A percentile compares a stretch with the other conserved stretches of the same genome.
These are phyloP conservation scores for Mellilla xanthometata DNA, from an alignment of 2,888 invertebrate genomes.

Conservation along the genomic window DNA sequence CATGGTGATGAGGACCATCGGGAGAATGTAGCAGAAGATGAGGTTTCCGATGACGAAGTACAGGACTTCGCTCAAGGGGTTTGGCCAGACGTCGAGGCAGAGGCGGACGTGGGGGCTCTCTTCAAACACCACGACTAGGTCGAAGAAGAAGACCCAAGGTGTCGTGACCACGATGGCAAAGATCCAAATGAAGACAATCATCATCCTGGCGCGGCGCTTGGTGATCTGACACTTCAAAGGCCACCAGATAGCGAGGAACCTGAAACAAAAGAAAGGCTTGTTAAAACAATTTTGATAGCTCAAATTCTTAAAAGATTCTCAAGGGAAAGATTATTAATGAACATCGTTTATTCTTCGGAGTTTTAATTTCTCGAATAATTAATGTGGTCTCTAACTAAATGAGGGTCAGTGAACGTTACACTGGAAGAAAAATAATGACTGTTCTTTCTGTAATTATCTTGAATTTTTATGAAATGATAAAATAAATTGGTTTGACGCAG, in stretches of 20 bases:
- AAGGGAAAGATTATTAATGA: conserved; percentile 2
- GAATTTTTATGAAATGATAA: too few species aligned
- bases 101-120: conserved; percentile 89
- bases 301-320: background rate
- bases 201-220: conserved; percentile 91
- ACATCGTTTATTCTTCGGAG: conserved; percentile 2
- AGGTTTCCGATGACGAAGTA: conserved; percentile 95
- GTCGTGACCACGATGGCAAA: conserved; percentile 92
- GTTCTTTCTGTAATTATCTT: too few species aligned
- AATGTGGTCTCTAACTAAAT: background rate
- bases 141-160: conserved; percentile 96
- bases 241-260: conserved; percentile 98
- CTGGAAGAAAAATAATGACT: background rate
- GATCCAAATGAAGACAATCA: conserved; percentile 95
- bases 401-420: background rate
- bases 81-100: conserved; percentile 94
- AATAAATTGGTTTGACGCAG: too few species aligned
- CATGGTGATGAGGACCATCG: conserved; percentile 94
- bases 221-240: conserved; percentile 95
- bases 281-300: conserved; percentile 3
- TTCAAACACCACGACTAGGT: conserved; percentile 88
- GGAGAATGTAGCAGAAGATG: conserved; percentile 94
- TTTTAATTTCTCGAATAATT: conserved; percentile 5
- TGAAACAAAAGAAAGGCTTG: conserved; percentile 79
- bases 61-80: conserved; percentile 89